Base-by-base conservation (phyloP, 2,113 vertebrate genomes). In the Rhinopithecus roxellana region DNA sequence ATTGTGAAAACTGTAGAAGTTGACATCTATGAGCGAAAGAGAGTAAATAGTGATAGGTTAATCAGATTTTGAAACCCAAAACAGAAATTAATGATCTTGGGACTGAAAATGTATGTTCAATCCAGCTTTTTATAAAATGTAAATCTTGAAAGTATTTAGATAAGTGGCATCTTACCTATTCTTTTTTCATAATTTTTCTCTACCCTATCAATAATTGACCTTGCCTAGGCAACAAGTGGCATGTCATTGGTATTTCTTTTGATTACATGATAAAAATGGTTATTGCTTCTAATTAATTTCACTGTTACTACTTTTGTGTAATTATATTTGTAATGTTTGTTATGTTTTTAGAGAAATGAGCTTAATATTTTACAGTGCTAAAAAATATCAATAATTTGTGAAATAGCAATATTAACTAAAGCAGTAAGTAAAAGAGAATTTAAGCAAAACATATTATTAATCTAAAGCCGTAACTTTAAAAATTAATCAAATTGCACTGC, bases 331-430 rank as follows among this genome's bases (percentile, higher is more conserved):
- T 40, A 82, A 50, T 92, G 22, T 91, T 93, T 14, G 12, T 94
- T 94, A 38, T 17, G 3, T 82, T 84, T 87, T 93, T 70, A 55
- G 43, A 43, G 43, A 92, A 92, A 82, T 84, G 88, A 75, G 14
- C 61, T 25, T 87, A 69, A 48, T 96, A 59, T 94, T 94, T 95
- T 93, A 77, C n/a, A 82, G 0, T 43, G 13, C 25, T 95, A 97
- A 89, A 96, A 82, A 91, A 59, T 45, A 82, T 23, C n/a, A 35
- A 43, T 89, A 84, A 64, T 69, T 91, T 85, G n/a, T 89, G 11
- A 30, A 81, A 69, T 93, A 84, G 8, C 25, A 22, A 5, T 92
- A 95, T 89, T 93, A 96, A 90, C 81, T 97, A 96, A 95, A 93
- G 52, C 12, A 85, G 30, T 79, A 86, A n/a, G 13, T 87, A 85